Evolutionary conservation across 2,888 invertebrate genomes (phyloP), one percentile per base, ranked within the genome.

Genomic region (Polylopha cassiicola): DNA sequence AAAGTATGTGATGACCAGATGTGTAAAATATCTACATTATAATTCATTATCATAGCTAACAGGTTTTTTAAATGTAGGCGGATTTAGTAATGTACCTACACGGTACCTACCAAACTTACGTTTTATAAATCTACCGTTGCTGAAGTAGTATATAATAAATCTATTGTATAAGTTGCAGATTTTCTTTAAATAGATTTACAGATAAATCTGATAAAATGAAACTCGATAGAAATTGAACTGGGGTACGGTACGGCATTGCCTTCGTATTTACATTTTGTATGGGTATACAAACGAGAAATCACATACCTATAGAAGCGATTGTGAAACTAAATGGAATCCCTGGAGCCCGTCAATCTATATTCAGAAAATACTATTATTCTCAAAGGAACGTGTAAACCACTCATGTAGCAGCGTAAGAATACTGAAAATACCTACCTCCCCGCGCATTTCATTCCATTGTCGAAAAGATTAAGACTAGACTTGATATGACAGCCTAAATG

Each of bases 1-100:
- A 73, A 71, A 71, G 71, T 59, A 33, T 37, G 46, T 29, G 32
- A 46, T 51, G 37, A 30, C 24, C 39, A 32, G 22, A 38, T 32
- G 29, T n/a, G 9, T 23, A 15, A 14, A 31, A 11, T 15, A 20
- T 8, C 14, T 14, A 30, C 28, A 16, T 21, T 20, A 22, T 9
- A 24, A 65, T 61, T 57, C 53, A 71, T 67, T 63, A 64, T 58
- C 61, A 65, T 65, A 63, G 47, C 47, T 44, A 46, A 60, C 68
- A 51, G 56, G 68, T 66, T 68, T 53, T 47, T 42, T 36, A 39
- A 33, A 58, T 58, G 70, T 70, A 61, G 66, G 66, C 47, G 51
- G 56, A 53, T 24, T n/a, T n/a, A n/a, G 30, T 36, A n/a, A 17
- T 8, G 13, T 22, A 18, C 11, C 24, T 29, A 20, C 23, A 27